Evolutionary conservation across 2,888 invertebrate genomes (phyloP), one percentile per base, ranked within the genome.

Genomic region (Anoncus sp.): DNA sequence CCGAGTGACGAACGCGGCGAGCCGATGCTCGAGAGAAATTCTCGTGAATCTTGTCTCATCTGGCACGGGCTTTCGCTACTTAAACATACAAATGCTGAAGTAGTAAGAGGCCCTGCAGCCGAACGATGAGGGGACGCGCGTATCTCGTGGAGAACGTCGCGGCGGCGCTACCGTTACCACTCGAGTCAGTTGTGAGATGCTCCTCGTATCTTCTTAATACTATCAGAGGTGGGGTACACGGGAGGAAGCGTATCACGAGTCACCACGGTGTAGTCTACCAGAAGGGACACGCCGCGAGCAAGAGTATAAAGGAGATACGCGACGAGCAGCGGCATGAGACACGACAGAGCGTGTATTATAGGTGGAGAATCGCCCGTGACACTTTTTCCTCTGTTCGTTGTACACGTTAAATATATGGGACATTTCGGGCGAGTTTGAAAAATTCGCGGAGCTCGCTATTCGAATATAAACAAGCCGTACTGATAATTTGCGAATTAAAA

Each of bases 141-240:
- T n/a, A n/a, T 47, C 47, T 62, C 31, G 47, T 47, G 38, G 45
- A 45, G 47, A 27, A 22, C 16, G n/a, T 51, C 14, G 27, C 38
- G 40, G 27, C 75, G 43, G 55, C 18, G 75, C 70, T 71, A 76
- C 76, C 76, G 71, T 76, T 66, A 76, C 66, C 53, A 62, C 66
- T 71, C n/a, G n/a, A n/a, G n/a, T 65, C 31, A 22, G 47, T 62
- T n/a, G 53, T 9, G 35, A 60, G 40, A 70, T 20, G 35, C 60
- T 45, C 24, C 60, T 45, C 24, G 63, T 70, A 73, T 70, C 73
- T 60, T 43, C 62, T 77, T 73, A 65, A 69, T 73, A 67, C 67
- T 67, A 70, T 62, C 62, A 14, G 49, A 55, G 75, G 63, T 55
- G 47, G 18, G 16, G 55, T 45, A 10, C 18, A 31, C 66, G 43